These are phyloP conservation scores for Eciton burchellii DNA, from an alignment of 1,140 invertebrate species.

Conservation along the genomic window DNA sequence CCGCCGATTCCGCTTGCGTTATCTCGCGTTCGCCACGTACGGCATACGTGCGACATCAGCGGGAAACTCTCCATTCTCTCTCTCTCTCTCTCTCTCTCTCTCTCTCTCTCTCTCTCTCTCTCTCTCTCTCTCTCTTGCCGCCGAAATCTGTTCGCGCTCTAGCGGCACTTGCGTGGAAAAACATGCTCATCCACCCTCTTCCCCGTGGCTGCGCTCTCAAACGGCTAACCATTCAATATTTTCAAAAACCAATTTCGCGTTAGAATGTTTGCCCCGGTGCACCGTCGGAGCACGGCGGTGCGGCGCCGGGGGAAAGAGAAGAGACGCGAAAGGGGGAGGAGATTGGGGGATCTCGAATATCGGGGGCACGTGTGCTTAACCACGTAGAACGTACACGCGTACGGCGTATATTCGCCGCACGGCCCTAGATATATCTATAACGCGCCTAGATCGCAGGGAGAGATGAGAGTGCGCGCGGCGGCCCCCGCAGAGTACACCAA, in stretches of 20 bases:
- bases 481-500: slow-evolving; percentile 60
- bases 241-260: slow-evolving; percentile 77
- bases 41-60: slow-evolving; percentile 61
- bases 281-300: slow-evolving; percentile 46
- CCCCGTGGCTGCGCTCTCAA: neutral
- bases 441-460: slow-evolving; percentile 53
- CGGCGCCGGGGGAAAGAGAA: slow-evolving; percentile 41
- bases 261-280: slow-evolving; percentile 72
- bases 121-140: slow-evolving; percentile 7
- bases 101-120: neutral
- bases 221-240: slow-evolving; percentile 74
- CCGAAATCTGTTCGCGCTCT: slow-evolving; percentile 55
- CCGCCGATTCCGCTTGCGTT: slow-evolving; percentile 61
- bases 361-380: slow-evolving; percentile 76
- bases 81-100: no score
- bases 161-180: slow-evolving; percentile 48
- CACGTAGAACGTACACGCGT: slow-evolving; percentile 72
- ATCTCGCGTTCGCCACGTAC: slow-evolving; percentile 50
- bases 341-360: slow-evolving; percentile 57
- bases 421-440: slow-evolving; percentile 53
- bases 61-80: neutral
- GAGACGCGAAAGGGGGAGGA: neutral
- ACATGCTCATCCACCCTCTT: slow-evolving; percentile 42
- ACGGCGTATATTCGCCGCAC: slow-evolving; percentile 52
- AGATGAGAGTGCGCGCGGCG: slow-evolving; percentile 47